Evolutionary conservation across 2,113 vertebrate species (phyloP), one percentile per base, ranked within the genome.

Genomic region (Deroptyus accipitrinus): DNA sequence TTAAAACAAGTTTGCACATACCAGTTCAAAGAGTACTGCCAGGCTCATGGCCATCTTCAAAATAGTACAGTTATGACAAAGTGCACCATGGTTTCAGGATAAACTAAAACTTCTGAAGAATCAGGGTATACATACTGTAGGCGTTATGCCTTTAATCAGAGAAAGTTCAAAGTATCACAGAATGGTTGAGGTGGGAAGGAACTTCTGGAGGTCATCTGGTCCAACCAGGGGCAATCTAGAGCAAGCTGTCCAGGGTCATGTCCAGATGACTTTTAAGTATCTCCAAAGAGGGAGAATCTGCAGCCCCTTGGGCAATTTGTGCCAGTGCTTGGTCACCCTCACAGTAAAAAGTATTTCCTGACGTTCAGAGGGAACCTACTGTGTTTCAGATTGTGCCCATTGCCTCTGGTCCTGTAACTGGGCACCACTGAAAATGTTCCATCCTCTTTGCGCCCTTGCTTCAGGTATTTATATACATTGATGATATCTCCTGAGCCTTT

Each of bases 281-380:
- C 49, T n/a, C 42, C n/a, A 59, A 41, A 27, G 27, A 31, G 23
- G 27, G 14, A 30, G 11, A 59, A 7, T 69, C 10, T 10, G 62
- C 2, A 8, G 12, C 22, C 6, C 46, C 11, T 8, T 27, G 42
- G 24, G 6, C 25, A 86, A 31, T 5, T 30, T 83, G 20, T 16
- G 16, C 31, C 69, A 41, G 18, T 25, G 18, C 33, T 72, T 0
- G 0, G 23, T n/a, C 28, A 30, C 25, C 30, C 16, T 78, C 16
- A 46, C 17, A 27, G 8, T 12, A 30, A 51, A 62, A 70, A 55
- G 2, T 51, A 30, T 63, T 61, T 82, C 22, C 35, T 51, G 28
- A 35, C 30, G 22, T 52, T 70, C 11, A 41, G 22, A 42, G 31
- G 16, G 24, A 63, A 19, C 1, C 4, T 69, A 13, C 5, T 12